These are phyloP conservation scores for Gymnosoma rotundatum DNA, from an alignment of 2,888 invertebrate species.

Conservation along the genomic window DNA sequence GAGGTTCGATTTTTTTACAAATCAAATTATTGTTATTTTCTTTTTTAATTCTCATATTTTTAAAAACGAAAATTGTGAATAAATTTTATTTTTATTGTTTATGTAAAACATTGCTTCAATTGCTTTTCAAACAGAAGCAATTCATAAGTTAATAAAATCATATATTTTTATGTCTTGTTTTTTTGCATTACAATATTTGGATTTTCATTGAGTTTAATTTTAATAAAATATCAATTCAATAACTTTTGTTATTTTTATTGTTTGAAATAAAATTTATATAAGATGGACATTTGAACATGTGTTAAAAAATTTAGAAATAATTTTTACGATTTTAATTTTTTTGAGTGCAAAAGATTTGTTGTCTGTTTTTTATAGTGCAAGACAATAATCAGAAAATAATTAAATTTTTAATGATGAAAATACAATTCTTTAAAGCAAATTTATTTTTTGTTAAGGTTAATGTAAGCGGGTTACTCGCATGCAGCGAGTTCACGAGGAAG, in stretches of 20 bases:
- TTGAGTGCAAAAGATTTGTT: not conserved
- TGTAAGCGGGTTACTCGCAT: too few species aligned
- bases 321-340: not conserved
- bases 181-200: slow-evolving; percentile 3
- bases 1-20: not conserved
- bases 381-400: not conserved
- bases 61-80: slow-evolving; percentile 30
- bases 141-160: slow-evolving; percentile 2
- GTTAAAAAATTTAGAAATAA: not conserved
- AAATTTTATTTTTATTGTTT: slow-evolving; percentile 54
- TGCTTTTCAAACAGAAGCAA: slow-evolving; percentile 15
- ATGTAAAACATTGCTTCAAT: slow-evolving; percentile 29
- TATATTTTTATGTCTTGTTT: slow-evolving; percentile 36
- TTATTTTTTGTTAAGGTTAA: too few species aligned
- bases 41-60: not conserved
- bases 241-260: slow-evolving; percentile 25
- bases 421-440: too few species aligned
- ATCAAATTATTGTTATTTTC: not conserved
- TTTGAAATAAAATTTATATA: slow-evolving; percentile 11
- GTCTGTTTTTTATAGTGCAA: not conserved
- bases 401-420: not conserved
- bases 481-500: too few species aligned
- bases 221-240: slow-evolving; percentile 42
- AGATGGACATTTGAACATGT: slow-evolving; percentile 42
- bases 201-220: slow-evolving; percentile 20